Base-by-base conservation (phyloP, 2,888 invertebrate genomes). In the Eucera pruinosa region DNA sequence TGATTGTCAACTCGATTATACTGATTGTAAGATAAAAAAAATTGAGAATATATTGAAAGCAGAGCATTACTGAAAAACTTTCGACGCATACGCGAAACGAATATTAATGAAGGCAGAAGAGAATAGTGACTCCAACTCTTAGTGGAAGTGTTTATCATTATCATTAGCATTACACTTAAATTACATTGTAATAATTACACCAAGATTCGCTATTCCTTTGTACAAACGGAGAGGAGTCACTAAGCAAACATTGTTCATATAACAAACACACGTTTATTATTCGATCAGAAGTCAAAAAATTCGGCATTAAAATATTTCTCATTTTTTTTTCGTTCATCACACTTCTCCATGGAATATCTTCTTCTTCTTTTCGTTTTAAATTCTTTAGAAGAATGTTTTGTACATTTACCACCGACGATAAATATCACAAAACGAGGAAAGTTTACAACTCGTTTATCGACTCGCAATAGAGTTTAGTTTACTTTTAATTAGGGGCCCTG, bases 331-430 rank as follows among this genome's bases (percentile, higher is more conserved):
- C 13, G n/a, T 36, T 36, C 48, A 39, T 41, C 20, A 45, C 73
- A 39, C 62, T 58, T 54, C 47, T 45, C n/a, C n/a, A n/a, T 41
- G 20, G 61, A 60, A 61, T 75, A 70, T 67, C 55, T 39, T 62
- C 58, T 55, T n/a, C n/a, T n/a, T n/a, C n/a, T n/a, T n/a, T n/a
- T n/a, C n/a, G n/a, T n/a, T 69, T 68, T 47, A 79, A 72, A 72
- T 69, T 69, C 65, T 69, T 57, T 48, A 61, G 76, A 80, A 68
- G 72, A 84, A 80, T 78, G 67, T 82, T 82, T 83, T 85, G 81
- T 81, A 81, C 83, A 83, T 85, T 81, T 84, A 86, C 88, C 88
- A 89, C 89, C 89, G 89, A 84, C 87, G 86, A 88, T 86, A 86
- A 87, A 85, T 78, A 79, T 84, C 80, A 80, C 85, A 85, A 81